Conservation (phyloP, 2,888 invertebrate species). For the Agrotis exclamationis region DNA sequence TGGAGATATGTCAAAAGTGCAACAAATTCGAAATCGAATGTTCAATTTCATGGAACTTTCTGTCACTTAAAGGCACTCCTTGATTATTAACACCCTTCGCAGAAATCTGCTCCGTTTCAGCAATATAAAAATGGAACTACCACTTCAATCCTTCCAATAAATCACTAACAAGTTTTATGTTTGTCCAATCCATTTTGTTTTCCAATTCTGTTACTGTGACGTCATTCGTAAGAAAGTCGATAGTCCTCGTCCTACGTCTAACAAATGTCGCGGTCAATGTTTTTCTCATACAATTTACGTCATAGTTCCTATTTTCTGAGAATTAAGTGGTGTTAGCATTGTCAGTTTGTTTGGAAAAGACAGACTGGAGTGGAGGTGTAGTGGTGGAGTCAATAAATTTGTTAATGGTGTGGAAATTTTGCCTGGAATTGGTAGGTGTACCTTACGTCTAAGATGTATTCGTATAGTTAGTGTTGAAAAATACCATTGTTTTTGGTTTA, state of each 20-base stretch:
- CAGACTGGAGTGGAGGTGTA: background rate
- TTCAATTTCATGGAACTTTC: background rate
- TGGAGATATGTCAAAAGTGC: too few species aligned
- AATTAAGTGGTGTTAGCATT: background rate
- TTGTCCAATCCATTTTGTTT: conserved; percentile 43
- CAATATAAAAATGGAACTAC: conserved; percentile 21
- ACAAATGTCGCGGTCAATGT: conserved; percentile 45
- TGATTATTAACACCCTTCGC: conserved; percentile 2
- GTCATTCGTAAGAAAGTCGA: conserved; percentile 53
- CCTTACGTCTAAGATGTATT: too few species aligned
- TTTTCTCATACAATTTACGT: conserved; percentile 33
- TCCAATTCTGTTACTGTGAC: conserved; percentile 53
- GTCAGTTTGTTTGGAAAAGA: conserved; percentile 2
- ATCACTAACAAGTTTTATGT: conserved; percentile 36
- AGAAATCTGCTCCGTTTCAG: conserved; percentile 16
- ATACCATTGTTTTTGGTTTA: too few species aligned
- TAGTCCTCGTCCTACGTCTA: conserved; percentile 30
- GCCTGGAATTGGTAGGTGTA: too few species aligned
- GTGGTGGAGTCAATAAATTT: background rate
- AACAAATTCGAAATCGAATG: too few species aligned
- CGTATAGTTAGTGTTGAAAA: too few species aligned
- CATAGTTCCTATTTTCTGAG: conserved; percentile 15
- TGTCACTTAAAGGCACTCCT: conserved; percentile 13
- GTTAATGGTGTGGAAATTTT: background rate
- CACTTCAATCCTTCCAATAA: conserved; percentile 33